Base-by-base conservation (phyloP, 2,888 invertebrate species). In the Parelbella ahira region DNA sequence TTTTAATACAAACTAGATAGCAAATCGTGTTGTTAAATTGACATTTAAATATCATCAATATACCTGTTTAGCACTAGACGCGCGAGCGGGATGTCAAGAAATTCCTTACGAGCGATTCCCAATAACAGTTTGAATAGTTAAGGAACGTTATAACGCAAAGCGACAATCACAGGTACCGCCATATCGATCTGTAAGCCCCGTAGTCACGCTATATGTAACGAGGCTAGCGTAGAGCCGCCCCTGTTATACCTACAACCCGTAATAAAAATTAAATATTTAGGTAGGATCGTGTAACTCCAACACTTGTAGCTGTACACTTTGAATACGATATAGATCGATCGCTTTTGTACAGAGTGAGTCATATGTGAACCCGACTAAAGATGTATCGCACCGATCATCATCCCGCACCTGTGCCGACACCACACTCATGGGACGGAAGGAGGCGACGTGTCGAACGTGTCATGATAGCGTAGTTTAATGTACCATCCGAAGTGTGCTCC, bases 341-440 rank as follows among this genome's bases (percentile, higher is more conserved):
- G 42, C 42, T 42, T 42, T 21, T 34, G 42, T 42, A 42, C 42
- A 42, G 42, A 42, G 34, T 42, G 42, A 42, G 42, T 42, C 28
- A 42, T 33, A 41, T 25, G 3, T 11, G 18, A 29, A 34, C 21
- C 21, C 7, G 27, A 33, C 27, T 8, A 34, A 30, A 34, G 33
- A 33, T 41, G 41, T 20, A 34, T 28, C 28, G 46, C 44, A 48
- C 55, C 47, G 45, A 43, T 53, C 53, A 49, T 48, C 48, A 53
- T 41, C 48, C 45, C 55, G 56, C 60, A 63, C 57, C 54, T 58
- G 52, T 53, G 49, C 49, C 49, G 50, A 51, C 49, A 55, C 58
- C 54, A 42, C 25, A n/a, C 21, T 28, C 41, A 33, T 33, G n/a
- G n/a, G n/a, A n/a, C n/a, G n/a, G n/a, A n/a, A n/a, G n/a, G n/a